These are phyloP conservation scores for Candoia aspera DNA, from an alignment of 2,113 vertebrate species.

Conservation along the genomic window DNA sequence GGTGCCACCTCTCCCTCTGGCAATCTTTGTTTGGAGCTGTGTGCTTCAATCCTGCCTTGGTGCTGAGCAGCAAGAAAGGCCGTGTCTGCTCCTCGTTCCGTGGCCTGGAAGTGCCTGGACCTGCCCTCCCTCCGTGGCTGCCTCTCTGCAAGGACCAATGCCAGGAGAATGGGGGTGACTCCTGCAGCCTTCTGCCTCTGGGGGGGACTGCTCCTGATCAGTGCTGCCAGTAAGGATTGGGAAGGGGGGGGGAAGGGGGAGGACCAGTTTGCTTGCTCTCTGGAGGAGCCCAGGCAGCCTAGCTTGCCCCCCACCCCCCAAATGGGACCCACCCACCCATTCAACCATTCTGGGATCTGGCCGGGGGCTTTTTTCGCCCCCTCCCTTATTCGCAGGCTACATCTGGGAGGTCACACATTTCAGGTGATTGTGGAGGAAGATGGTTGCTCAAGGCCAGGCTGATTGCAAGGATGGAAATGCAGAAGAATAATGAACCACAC, in stretches of 20 bases:
- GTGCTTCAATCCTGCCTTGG: neutral
- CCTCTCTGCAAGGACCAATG: neutral
- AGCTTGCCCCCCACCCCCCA: neutral
- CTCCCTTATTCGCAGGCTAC: neutral
- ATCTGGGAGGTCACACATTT: neutral
- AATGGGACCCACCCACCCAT: neutral
- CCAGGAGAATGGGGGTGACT: neutral
- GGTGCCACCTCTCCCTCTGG: neutral
- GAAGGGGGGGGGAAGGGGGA: neutral
- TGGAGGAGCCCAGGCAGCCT: neutral
- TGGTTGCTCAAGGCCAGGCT: neutral
- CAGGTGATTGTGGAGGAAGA: neutral
- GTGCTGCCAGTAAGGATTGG: neutral
- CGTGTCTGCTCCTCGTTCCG: fast-evolving
- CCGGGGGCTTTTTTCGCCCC: neutral
- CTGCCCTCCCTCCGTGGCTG: too few species aligned
- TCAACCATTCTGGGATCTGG: neutral
- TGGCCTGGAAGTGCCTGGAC: fast-evolving
- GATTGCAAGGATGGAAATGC: neutral
- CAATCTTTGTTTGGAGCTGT: too few species aligned
- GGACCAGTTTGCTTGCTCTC: neutral
- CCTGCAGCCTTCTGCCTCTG: neutral
- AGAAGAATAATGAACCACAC: too few species aligned
- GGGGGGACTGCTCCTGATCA: neutral
- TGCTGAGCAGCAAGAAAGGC: neutral